Base-by-base conservation (phyloP, 2,888 invertebrate genomes). In the Netelia inedita region DNA sequence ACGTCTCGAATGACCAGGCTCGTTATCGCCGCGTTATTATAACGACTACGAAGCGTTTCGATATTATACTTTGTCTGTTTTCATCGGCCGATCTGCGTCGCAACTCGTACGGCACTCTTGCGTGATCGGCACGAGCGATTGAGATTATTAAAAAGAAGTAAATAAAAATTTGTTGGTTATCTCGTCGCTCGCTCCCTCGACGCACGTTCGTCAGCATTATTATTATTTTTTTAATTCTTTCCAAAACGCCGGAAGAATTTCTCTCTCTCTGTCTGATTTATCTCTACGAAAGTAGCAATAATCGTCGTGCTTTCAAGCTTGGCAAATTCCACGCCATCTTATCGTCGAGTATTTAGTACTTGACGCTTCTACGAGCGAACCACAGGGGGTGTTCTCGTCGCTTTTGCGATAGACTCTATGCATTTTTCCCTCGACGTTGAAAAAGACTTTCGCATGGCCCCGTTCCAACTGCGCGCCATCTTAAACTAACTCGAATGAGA, bases 161-260 rank as follows among this genome's bases (percentile, higher is more conserved):
- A 59, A 53, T 11, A 16, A 14, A 75, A 16, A n/a, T n/a, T 19
- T 75, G 53, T 75, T 65, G 35, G 41, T 75, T 65, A 75, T 75
- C 75, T 63, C 53, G 14, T 6, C 14, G 23, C 21, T 65, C 53
- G 35, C 35, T 35, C 11, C 61, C 11, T 61, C 16, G 16, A 35
- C 46, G 10, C 28, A 55, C 41, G 21, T 19, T 74, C 61, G 61
- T 53, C 75, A 65, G 41, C 75, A 14, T 35, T 75, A 65, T 65
- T 65, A n/a, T 41, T 57, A 19, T 19, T 6, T 11, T 46, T 11
- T 9, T 46, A 46, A 46, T 14, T 10, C 46, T 46, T 28, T 61
- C 11, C 11, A 6, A 61, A 23, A 46, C 59, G 21, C 74, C 61
- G 59, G 63, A 75, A 65, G 53, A 65, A 65, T 2, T n/a, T 16